Evolutionary conservation across 2,113 vertebrate species (phyloP).

Genomic region (Acrocephalus kingi): DNA sequence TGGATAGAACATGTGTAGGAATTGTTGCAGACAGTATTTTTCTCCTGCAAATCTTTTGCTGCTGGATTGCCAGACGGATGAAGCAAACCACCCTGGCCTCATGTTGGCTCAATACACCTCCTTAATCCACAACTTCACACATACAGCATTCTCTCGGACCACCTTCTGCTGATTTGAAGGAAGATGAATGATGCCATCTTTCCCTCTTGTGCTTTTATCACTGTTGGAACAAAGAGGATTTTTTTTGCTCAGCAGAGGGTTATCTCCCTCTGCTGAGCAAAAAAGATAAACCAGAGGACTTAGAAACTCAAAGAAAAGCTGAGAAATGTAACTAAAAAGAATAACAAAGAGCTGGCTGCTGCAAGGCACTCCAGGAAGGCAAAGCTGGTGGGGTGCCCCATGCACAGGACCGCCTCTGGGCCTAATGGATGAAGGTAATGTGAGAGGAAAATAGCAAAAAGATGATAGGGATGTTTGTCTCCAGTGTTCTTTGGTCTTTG

Average conservation of each 20-base stretch:
- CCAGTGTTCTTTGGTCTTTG: neutral
- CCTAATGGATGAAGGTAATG: neutral
- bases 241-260: neutral
- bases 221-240: neutral
- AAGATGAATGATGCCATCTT: neutral
- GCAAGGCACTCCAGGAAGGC: neutral
- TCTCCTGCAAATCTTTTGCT: neutral
- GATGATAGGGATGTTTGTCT: neutral
- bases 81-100: neutral
- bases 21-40: neutral
- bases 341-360: neutral
- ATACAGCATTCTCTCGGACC: fast-evolving
- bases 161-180: neutral
- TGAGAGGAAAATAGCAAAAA: neutral
- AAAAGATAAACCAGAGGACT: neutral
- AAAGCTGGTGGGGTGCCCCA: neutral
- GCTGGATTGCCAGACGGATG: neutral
- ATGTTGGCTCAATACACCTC: neutral
- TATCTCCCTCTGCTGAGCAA: neutral
- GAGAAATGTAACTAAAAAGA: neutral
- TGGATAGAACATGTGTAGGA: neutral
- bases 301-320: neutral
- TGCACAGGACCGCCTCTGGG: neutral
- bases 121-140: neutral
- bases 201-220: neutral